A percentile compares a stretch with the other conserved stretches of the same genome.
Evolutionary conservation across 2,797 vertebrate species (phyloP).

Genomic region (Tapirus indicus): DNA sequence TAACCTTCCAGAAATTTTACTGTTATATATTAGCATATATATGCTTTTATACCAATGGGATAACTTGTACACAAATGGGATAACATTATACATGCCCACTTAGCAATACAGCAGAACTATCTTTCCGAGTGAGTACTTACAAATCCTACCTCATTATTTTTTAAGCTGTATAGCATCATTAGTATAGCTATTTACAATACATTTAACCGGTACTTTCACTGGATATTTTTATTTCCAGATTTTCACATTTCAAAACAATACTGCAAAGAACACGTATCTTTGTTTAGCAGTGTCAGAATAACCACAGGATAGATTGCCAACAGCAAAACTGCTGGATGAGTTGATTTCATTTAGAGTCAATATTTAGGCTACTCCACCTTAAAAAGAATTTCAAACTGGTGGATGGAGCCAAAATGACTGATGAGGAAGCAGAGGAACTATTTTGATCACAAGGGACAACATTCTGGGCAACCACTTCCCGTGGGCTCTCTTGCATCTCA

Average conservation of each 20-base stretch:
- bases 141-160: neutral
- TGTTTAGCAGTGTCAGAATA: neutral
- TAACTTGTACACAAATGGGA: neutral
- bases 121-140: neutral
- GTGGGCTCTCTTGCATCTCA: neutral
- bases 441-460: neutral
- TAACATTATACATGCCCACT: neutral
- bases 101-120: neutral
- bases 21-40: neutral
- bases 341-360: neutral
- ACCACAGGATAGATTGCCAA: neutral
- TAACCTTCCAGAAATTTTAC: neutral
- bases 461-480: neutral
- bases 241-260: slow-evolving; percentile 29
- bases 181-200: neutral
- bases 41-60: neutral
- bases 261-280: neutral
- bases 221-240: neutral
- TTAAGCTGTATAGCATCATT: neutral
- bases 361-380: neutral
- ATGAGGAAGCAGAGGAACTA: neutral
- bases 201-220: neutral
- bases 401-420: neutral
- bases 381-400: neutral
- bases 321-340: neutral